Evolutionary conservation across 2,113 vertebrate species (phyloP), one percentile per base, ranked within the genome.

Genomic region (Maylandia zebra): DNA sequence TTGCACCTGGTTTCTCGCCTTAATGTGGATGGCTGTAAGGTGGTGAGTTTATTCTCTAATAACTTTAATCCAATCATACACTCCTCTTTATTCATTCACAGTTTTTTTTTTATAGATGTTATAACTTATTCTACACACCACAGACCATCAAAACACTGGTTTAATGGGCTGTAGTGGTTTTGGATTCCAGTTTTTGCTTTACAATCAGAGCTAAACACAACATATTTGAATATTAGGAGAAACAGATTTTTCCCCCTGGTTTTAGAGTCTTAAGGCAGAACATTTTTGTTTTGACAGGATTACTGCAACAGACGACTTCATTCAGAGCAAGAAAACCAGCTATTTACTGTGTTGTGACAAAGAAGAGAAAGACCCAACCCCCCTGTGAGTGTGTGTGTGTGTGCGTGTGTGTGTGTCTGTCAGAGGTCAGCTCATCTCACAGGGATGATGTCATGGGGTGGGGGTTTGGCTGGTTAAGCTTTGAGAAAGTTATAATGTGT

Each of bases 391-490:
- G 78, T 55, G 50, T 24, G 81, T 34, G 43, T 41, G 81, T n/a
- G n/a, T 43, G 27, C 4, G 27, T 24, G 24, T 24, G 34, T 8
- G 74, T 48, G 52, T 14, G 19, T 59, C 27, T 79, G 38, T 79
- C 82, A 82, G 50, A 82, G 89, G 89, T 89, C 59, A 78, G 85
- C 85, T 87, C 87, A 90, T 90, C 84, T 80, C 57, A 74, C 78
- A 80, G 81, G 66, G 79, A 52, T 88, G 90, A 91, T 89, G 87
- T 89, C 81, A 83, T 41, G 13, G 34, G 38, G 9, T 34, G 22
- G 30, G 64, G 55, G 80, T 45, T 79, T 34, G 22, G 43, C 71
- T 78, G 43, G 30, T 41, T 24, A 12, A 66, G 82, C 84, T 78
- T 82, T 82, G 78, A 84, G 80, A 87, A 48, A 24, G 64, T 85